Conservation (phyloP, 64 coral and sea anemone species). For the Cladopsammia gracilis region DNA sequence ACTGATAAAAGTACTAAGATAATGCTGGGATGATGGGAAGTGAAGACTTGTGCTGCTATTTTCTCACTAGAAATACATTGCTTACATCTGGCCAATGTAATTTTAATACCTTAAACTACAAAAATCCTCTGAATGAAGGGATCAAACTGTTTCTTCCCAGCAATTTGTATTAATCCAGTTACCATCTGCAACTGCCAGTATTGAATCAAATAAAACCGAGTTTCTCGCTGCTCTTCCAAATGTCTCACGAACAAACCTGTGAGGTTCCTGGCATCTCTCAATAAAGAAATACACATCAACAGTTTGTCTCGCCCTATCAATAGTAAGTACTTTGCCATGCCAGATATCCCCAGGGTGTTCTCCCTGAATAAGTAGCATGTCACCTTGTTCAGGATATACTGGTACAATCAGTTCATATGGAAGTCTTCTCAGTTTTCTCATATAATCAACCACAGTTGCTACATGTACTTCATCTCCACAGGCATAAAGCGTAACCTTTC, state of each 20-base stretch:
- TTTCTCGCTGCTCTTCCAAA: conserved; percentile 50
- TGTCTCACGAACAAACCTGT: conserved; percentile 39
- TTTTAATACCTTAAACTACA: neutral
- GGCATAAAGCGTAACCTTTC: conserved; percentile 43
- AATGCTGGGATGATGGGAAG: no score
- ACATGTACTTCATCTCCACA: neutral
- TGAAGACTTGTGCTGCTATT: no score
- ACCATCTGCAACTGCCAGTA: conserved; percentile 38
- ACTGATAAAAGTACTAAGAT: no score
- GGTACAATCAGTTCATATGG: conserved; percentile 42
- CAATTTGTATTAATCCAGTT: conserved; percentile 36
- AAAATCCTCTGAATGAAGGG: neutral
- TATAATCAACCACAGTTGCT: conserved; percentile 53
- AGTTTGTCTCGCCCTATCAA: conserved; percentile 25
- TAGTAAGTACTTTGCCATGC: conserved; percentile 53
- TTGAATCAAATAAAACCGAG: conserved; percentile 44
- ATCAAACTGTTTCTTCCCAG: conserved; percentile 33
- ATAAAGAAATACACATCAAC: conserved; percentile 63
- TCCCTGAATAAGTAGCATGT: conserved; percentile 70
- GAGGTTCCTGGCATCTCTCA: conserved; percentile 33
- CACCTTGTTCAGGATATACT: conserved; percentile 57
- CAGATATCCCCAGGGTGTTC: conserved; percentile 36
- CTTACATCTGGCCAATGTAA: neutral
- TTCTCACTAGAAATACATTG: neutral
- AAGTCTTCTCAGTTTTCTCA: conserved; percentile 14